A percentile compares a stretch with the other conserved stretches of the same genome.
These are phyloP conservation scores for Allygus modestus DNA, from an alignment of 2,888 invertebrate species.

Conservation along the genomic window DNA sequence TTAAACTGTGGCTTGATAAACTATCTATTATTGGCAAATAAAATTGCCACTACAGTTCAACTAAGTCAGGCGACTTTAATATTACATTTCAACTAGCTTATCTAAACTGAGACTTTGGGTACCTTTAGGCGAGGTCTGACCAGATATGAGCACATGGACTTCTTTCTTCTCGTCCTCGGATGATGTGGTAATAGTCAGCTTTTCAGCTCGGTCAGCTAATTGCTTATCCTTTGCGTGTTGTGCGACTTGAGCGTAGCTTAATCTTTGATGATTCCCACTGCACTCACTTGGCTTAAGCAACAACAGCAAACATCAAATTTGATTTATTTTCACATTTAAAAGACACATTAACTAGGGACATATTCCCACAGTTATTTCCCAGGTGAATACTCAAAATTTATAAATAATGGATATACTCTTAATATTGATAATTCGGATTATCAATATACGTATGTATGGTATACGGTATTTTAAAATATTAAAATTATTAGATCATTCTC, in stretches of 20 bases:
- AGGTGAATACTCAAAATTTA: too few species aligned
- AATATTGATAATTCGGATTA: too few species aligned
- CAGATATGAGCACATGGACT: constrained; percentile 56
- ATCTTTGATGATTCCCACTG: constrained; percentile 70
- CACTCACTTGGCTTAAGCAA: constrained; percentile 57
- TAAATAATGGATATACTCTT: too few species aligned
- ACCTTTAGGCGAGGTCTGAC: constrained; percentile 63
- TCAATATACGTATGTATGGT: too few species aligned
- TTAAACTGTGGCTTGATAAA: too few species aligned
- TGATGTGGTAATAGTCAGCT: constrained; percentile 59
- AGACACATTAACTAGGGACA: background rate
- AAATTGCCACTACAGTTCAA: too few species aligned
- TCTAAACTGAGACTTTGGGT: background rate
- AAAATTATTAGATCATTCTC: too few species aligned
- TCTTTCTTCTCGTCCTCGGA: constrained; percentile 59
- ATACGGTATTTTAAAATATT: too few species aligned
- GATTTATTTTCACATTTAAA: background rate
- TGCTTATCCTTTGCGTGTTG: constrained; percentile 79
- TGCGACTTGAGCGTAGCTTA: constrained; percentile 83
- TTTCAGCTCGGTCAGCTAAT: constrained; percentile 59
- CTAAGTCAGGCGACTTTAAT: too few species aligned
- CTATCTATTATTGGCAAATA: too few species aligned
- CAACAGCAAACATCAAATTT: background rate
- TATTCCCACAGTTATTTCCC: too few species aligned
- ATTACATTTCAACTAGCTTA: too few species aligned